A percentile compares a stretch with the other conserved stretches of the same genome.
Evolutionary conservation across 2,113 vertebrate species (phyloP).

Genomic region (Pogonocichla stellata): DNA sequence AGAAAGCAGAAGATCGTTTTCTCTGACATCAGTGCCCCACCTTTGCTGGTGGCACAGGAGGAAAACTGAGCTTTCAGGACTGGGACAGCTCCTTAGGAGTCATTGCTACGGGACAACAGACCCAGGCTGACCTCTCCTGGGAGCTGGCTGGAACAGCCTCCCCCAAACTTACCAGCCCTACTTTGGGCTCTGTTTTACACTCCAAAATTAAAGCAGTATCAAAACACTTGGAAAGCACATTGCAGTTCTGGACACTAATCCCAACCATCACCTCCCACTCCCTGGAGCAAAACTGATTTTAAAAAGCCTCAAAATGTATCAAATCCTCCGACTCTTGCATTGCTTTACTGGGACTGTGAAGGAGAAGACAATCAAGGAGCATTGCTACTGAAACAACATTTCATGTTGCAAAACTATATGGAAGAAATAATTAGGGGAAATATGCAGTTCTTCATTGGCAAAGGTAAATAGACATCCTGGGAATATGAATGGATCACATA

Average conservation of each 20-base stretch:
- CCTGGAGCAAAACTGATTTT: not conserved
- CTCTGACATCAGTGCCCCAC: not conserved
- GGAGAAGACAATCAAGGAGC: not conserved
- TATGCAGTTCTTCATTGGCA: not conserved
- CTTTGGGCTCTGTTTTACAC: not conserved
- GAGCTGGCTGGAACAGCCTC: not conserved
- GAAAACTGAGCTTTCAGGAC: not conserved
- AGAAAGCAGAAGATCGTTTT: not conserved
- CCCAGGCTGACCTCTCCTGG: not conserved
- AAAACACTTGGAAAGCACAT: not conserved
- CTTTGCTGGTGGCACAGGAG: fast-evolving
- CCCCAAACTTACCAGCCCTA: fast-evolving
- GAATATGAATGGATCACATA: not conserved
- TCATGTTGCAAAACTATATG: not conserved
- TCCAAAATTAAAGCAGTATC: not conserved
- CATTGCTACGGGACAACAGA: not conserved
- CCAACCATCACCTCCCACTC: not conserved
- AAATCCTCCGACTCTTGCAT: not conserved
- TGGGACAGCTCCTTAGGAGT: fast-evolving
- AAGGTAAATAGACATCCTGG: not conserved
- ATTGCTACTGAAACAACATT: not conserved
- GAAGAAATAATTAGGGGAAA: not conserved
- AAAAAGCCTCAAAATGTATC: not conserved
- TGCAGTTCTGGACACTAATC: not conserved
- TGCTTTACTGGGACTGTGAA: not conserved